Evolutionary conservation across 2,113 vertebrate species (phyloP), one percentile per base, ranked within the genome.

Genomic region (Sprattus sprattus): DNA sequence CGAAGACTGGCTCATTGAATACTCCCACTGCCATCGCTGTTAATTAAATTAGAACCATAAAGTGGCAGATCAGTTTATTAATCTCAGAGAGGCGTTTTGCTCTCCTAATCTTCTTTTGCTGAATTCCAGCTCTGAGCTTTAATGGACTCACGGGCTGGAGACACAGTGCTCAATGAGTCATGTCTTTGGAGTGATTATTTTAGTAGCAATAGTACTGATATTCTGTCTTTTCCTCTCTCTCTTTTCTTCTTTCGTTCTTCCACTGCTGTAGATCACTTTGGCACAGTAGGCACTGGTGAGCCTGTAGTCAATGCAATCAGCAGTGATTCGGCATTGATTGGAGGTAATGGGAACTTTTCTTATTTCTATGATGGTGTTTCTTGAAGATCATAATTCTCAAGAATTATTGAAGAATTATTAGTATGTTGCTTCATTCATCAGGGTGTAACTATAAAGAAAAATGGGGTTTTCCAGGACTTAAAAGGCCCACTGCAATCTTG

Each of bases 261-360:
- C 25, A 85, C 87, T 89, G 82, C 89, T 95, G 44, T 94, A 99
- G 98, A 99, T 93, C 97, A 96, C 87, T 96, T 97, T 86, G 95
- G 96, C 93, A 94, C 96, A 84, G 92, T 93, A 93, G 95, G 95
- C 90, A 92, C 95, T 80, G 95, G 95, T 93, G 93, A 97, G 28
- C 97, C 96, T 32, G 89, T 97, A 90, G 92, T 96, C 85, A 96
- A 97, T 91, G 93, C 94, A 87, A 95, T 97, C 92, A 95, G 88
- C 93, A 96, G 92, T 87, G 96, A 98, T 91, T 97, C 97, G 83
- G 97, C 96, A 90, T 91, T 99, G 82, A 97, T 99, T 89, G 97
- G 97, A 97, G 98, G 98, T 99, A 97, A 96, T 87, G 87, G 84
- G 86, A 91, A 1, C 16, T 80, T 28, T 75, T 47, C 81, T 81